Conservation (phyloP, 1,140 invertebrate genomes). For the Nasonia giraulti region DNA sequence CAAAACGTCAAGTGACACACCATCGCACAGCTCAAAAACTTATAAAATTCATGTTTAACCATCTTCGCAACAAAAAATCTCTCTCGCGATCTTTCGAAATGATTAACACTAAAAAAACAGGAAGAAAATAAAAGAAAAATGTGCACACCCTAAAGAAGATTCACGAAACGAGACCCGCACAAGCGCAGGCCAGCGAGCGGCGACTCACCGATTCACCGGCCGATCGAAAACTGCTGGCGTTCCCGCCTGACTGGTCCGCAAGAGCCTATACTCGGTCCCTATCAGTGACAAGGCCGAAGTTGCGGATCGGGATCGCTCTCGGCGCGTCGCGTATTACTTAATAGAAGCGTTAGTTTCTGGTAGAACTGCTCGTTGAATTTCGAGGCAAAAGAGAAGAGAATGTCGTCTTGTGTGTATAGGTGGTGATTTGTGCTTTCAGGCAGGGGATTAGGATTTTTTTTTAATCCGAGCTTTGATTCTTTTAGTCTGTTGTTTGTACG, state of each 20-base stretch:
- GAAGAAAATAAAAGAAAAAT: background rate
- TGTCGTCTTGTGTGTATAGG: no score
- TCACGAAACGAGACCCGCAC: background rate
- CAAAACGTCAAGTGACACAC: no score
- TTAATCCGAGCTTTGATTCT: no score
- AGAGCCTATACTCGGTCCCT: background rate
- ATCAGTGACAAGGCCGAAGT: slow-evolving; percentile 19
- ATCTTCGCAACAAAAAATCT: no score
- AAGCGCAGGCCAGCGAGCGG: background rate
- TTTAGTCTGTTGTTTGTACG: no score
- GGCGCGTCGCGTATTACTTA: background rate
- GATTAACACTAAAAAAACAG: no score
- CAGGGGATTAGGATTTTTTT: background rate
- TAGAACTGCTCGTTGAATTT: background rate
- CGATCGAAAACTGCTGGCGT: slow-evolving; percentile 10
- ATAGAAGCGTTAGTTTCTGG: background rate
- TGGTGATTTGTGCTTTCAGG: no score
- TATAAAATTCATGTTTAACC: no score
- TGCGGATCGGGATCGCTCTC: background rate
- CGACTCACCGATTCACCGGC: slow-evolving; percentile 1
- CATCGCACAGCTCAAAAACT: no score
- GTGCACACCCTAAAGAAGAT: background rate
- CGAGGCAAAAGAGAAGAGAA: no score
- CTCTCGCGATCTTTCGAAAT: no score
- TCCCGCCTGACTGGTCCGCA: background rate